A percentile compares a stretch with the other conserved stretches of the same genome.
phyloP scores from a whole-genome alignment of 2,113 vertebrate species.

The Terrapene triunguis region DNA sequence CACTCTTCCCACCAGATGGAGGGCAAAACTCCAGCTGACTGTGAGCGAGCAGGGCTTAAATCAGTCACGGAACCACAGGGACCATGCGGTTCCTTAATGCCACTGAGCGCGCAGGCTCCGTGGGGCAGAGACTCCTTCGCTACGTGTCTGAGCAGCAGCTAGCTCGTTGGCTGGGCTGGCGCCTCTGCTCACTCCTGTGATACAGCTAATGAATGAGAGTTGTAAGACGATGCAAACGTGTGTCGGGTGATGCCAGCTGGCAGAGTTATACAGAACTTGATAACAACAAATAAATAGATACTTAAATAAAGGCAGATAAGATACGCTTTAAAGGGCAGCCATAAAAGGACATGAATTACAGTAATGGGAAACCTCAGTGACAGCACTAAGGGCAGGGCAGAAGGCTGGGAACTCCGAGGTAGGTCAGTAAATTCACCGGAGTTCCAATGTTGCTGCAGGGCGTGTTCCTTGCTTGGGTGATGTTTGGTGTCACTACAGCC shows the following conservation, averaged over 20 bases:
- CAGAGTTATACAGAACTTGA: not conserved
- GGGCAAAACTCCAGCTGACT: not conserved
- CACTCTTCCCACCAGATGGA: not conserved
- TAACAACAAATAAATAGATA: accelerated
- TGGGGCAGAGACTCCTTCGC: not conserved
- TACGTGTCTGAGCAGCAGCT: not conserved
- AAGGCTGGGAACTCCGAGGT: not conserved
- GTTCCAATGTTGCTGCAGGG: not conserved
- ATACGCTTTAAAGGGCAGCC: accelerated
- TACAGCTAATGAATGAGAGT: not conserved
- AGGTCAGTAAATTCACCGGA: not conserved
- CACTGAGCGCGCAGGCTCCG: not conserved
- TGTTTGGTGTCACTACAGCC: not conserved
- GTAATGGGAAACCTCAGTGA: not conserved
- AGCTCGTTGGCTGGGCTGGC: not conserved
- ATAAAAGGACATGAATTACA: not conserved
- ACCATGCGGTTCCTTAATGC: not conserved
- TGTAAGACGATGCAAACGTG: not conserved
- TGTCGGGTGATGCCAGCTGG: too few species aligned
- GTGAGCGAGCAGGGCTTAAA: not conserved
- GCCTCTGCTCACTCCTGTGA: not conserved
- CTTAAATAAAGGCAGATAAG: not conserved
- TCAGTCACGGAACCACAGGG: not conserved
- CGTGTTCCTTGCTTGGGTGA: not conserved
- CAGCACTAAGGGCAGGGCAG: accelerated